Evolutionary conservation across 2,888 invertebrate species (phyloP), one percentile per base, ranked within the genome.

Genomic region (Globia sparganii): DNA sequence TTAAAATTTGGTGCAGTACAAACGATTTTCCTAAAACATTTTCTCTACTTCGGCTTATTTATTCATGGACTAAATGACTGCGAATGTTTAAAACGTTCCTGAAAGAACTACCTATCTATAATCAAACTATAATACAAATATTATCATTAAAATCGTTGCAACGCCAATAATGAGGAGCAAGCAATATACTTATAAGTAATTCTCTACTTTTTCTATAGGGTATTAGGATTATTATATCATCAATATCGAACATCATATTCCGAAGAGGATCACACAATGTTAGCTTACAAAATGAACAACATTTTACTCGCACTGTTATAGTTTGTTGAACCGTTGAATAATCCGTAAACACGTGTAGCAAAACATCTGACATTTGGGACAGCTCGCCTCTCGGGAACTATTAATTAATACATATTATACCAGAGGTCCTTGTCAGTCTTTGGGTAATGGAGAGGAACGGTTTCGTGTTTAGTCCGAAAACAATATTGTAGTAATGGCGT

Each of bases 311-410:
- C 72, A 34, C 34, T 72, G 74, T 70, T 75, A 78, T 65, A 86
- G 84, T 81, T 83, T 87, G 78, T 87, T 86, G 82, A 87, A 80
- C 82, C 76, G 74, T 78, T 43, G 64, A 73, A 78, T 84, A 76
- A 77, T 80, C 59, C 11, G 53, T 67, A 67, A 66, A 84, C 85
- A 86, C 74, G 80, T 88, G 84, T 87, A 82, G 53, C 65, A 62
- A 72, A 75, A 84, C 84, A 87, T 80, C 86, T 84, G 88, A 86
- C 82, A 87, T 87, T 80, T 77, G 58, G 80, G 84, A 80, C 77
- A 77, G 82, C 61, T 70, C 66, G 78, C 78, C 78, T 76, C 78
- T 84, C 62, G 73, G 76, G 82, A 82, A 84, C 80, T 80, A 84
- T 82, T 87, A 82, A 88, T 87, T 88, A 83, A 87, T 81, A n/a